Evolutionary conservation across 2,797 vertebrate genomes (phyloP).

Genomic region (Monodelphis domestica): DNA sequence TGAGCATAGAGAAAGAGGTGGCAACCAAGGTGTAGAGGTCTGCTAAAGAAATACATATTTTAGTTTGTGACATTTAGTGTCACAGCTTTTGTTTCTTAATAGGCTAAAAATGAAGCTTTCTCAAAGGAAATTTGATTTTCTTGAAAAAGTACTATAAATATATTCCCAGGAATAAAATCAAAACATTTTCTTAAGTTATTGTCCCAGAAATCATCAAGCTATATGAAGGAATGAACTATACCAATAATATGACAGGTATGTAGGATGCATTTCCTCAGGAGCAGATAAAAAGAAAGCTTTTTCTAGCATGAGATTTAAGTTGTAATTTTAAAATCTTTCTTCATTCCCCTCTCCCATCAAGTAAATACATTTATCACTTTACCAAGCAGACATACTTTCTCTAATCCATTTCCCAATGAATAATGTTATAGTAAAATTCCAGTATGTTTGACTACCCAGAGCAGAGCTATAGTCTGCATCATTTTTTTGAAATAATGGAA

Average conservation of each 20-base stretch:
- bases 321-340: not conserved
- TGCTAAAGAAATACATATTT: not conserved
- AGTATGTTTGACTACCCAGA: constrained; percentile 20
- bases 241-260: not conserved
- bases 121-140: constrained; percentile 44
- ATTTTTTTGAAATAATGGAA: not conserved
- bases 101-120: constrained; percentile 6
- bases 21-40: not conserved
- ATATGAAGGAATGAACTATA: not conserved
- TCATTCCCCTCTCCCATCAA: not conserved
- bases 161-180: not conserved
- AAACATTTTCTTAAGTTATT: constrained; percentile 35
- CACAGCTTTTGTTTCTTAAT: not conserved
- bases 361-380: constrained; percentile 30
- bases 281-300: not conserved
- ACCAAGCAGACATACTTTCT: not conserved
- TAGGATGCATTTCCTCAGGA: not conserved
- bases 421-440: constrained; percentile 20
- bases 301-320: not conserved
- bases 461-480: not conserved
- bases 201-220: not conserved
- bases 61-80: not conserved
- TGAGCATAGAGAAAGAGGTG: not conserved
- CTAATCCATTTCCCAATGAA: constrained; percentile 19
- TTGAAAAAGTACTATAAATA: not conserved